phyloP scores from a whole-genome alignment of 2,888 invertebrate genomes.

The Panopea generosa region DNA sequence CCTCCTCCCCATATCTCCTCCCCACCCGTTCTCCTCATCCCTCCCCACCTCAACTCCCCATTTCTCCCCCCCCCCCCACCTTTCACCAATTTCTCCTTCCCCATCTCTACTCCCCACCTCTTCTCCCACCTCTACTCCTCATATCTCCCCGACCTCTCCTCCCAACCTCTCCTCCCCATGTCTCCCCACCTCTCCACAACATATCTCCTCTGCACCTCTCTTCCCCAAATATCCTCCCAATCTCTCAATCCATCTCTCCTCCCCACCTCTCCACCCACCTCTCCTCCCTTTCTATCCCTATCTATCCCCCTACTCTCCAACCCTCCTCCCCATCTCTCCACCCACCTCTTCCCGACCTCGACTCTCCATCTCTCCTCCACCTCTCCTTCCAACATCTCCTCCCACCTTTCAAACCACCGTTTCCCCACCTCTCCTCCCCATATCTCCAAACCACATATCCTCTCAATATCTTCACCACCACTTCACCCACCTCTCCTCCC shows the following conservation, averaged over 20 bases:
- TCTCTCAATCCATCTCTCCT: too few species aligned
- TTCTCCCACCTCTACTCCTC: slow-evolving; percentile 8
- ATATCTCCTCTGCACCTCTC: slow-evolving; percentile 7
- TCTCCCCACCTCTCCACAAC: slow-evolving; percentile 18
- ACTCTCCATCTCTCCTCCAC: slow-evolving; percentile 10
- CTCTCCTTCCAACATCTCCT: slow-evolving; percentile 9
- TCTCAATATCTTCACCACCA: not conserved
- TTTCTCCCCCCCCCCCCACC: not conserved
- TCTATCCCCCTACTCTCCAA: not conserved
- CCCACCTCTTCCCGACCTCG: not conserved
- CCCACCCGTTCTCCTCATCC: not conserved
- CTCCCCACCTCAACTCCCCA: not conserved
- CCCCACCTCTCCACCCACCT: too few species aligned
- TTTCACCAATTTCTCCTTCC: not conserved
- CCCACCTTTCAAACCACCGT: slow-evolving; percentile 5
- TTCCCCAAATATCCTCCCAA: not conserved
- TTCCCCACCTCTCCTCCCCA: slow-evolving; percentile 4
- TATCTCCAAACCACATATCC: not conserved
- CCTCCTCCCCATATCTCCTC: not conserved
- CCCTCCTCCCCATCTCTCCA: slow-evolving; percentile 6
- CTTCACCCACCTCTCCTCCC: too few species aligned
- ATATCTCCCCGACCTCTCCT: not conserved
- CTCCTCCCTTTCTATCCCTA: not conserved
- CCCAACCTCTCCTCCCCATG: slow-evolving; percentile 11
- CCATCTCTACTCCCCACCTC: too few species aligned